phyloP scores from a whole-genome alignment of 2,113 vertebrate species.

The Chionodraco myersi region DNA sequence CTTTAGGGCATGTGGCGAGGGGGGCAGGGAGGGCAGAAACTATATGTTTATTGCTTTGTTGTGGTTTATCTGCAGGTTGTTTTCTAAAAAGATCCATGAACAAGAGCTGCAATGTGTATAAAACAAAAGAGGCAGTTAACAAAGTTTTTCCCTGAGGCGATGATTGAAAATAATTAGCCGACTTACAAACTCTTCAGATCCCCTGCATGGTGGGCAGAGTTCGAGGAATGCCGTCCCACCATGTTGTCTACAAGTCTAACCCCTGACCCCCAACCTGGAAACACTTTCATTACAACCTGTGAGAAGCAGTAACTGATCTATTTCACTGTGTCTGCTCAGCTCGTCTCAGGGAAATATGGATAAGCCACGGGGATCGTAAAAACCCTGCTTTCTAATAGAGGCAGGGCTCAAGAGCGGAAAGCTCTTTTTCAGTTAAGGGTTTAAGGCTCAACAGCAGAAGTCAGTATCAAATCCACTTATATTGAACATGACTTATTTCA shows the following conservation, averaged over 20 bases:
- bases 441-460: neutral
- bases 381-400: slow-evolving; percentile 26
- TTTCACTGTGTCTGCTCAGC: slow-evolving; percentile 21
- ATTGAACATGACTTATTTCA: neutral
- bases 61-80: slow-evolving; percentile 12
- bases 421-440: neutral
- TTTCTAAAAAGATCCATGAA: slow-evolving; percentile 18
- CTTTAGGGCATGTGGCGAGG: neutral
- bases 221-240: slow-evolving; percentile 39
- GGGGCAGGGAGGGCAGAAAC: too few species aligned
- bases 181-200: slow-evolving; percentile 4
- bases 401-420: neutral
- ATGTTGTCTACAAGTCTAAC: slow-evolving; percentile 40
- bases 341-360: slow-evolving; percentile 38
- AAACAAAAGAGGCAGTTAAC: slow-evolving; percentile 22
- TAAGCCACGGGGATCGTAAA: slow-evolving; percentile 17
- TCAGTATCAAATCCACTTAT: slow-evolving; percentile 1
- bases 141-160: neutral
- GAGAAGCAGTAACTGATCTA: slow-evolving; percentile 26
- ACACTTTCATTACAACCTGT: slow-evolving; percentile 35
- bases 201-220: slow-evolving; percentile 17
- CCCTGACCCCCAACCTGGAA: slow-evolving; percentile 43
- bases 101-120: neutral
- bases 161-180: slow-evolving; percentile 19
- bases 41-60: neutral